Evolutionary conservation across 2,113 vertebrate genomes (phyloP).

Genomic region (Agelaius phoeniceus): DNA sequence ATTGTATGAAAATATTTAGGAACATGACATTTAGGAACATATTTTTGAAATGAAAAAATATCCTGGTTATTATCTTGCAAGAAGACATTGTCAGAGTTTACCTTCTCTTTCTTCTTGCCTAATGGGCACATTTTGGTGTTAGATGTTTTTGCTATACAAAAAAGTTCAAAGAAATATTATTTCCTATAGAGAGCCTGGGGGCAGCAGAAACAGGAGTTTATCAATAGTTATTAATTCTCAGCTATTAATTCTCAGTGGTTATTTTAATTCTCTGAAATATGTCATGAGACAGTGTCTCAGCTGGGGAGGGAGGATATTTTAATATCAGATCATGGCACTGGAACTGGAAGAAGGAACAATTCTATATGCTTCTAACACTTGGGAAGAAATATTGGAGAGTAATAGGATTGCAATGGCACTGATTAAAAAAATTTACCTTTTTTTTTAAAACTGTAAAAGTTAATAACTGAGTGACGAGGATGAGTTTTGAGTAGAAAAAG

Average conservation of each 20-base stretch:
- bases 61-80: not conserved
- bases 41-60: not conserved
- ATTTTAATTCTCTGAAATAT: not conserved
- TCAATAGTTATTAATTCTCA: not conserved
- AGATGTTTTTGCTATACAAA: not conserved
- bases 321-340: not conserved
- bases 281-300: not conserved
- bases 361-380: not conserved
- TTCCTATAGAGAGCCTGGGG: not conserved
- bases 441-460: not conserved
- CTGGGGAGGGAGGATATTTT: not conserved
- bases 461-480: not conserved
- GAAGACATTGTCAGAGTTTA: not conserved
- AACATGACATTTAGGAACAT: not conserved
- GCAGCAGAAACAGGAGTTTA: not conserved
- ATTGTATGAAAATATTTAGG: not conserved
- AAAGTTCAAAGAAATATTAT: not conserved
- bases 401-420: not conserved
- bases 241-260: not conserved
- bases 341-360: not conserved
- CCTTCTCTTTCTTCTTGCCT: not conserved
- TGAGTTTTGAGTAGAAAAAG: not conserved
- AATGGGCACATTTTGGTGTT: not conserved
- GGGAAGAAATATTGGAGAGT: not conserved
- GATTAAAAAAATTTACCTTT: not conserved